phyloP scores from a whole-genome alignment of 2,888 invertebrate species.

The Lypha dubia region DNA sequence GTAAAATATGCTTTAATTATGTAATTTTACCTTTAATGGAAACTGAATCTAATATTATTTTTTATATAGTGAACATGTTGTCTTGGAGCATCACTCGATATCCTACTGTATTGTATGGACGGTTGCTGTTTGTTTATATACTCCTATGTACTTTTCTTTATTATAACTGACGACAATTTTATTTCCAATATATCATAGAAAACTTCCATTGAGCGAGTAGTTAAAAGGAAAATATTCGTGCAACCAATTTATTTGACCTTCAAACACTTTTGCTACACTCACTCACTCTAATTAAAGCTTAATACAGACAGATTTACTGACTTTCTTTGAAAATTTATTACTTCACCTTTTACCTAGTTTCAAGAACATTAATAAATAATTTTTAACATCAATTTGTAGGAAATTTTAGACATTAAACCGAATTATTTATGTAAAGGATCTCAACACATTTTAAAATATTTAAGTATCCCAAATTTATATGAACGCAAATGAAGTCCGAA shows the following conservation, averaged over 20 bases:
- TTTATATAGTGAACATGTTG: too few species aligned
- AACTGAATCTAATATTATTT: too few species aligned
- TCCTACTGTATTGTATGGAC: background rate
- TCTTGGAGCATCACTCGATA: background rate
- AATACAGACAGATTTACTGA: background rate
- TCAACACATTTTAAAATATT: conserved; percentile 15
- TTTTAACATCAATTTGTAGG: background rate
- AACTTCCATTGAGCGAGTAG: background rate
- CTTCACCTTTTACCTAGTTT: background rate
- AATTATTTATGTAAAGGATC: conserved; percentile 8
- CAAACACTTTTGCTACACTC: conserved; percentile 8
- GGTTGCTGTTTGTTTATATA: background rate
- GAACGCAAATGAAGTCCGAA: background rate
- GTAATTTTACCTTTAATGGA: too few species aligned
- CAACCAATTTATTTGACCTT: conserved; percentile 7
- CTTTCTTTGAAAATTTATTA: conserved; percentile 25
- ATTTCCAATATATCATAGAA: background rate
- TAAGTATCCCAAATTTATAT: background rate
- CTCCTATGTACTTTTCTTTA: too few species aligned
- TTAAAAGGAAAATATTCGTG: background rate
- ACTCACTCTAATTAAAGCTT: conserved; percentile 6
- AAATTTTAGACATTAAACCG: conserved; percentile 16
- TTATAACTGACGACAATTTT: background rate
- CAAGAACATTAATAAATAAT: background rate
- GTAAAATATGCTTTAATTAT: too few species aligned